These are phyloP conservation scores for Sminthurinus aureus DNA, from an alignment of 2,888 invertebrate genomes.

Conservation along the genomic window DNA sequence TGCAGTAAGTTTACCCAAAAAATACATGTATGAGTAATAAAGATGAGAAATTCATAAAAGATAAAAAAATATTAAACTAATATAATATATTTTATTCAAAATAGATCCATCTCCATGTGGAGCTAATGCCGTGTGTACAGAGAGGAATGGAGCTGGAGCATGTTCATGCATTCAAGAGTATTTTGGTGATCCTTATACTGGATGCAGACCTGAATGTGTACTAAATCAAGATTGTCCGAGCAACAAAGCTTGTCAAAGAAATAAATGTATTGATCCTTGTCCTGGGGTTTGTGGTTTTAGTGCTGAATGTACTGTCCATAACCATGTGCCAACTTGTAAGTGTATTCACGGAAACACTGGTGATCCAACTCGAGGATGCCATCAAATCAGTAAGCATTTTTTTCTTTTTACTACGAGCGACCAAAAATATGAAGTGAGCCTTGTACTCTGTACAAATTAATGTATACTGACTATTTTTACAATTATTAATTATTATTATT, in stretches of 20 bases:
- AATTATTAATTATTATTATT: constrained; percentile 8
- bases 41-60: too few species aligned
- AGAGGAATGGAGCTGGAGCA: constrained; percentile 54
- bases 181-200: constrained; percentile 54
- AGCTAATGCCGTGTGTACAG: constrained; percentile 78
- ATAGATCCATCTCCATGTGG: constrained; percentile 79
- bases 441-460: too few species aligned
- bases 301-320: constrained; percentile 69
- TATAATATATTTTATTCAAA: too few species aligned
- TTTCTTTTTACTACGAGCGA: not conserved
- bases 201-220: constrained; percentile 82
- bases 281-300: constrained; percentile 81
- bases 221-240: constrained; percentile 85
- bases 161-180: constrained; percentile 60
- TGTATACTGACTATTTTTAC: too few species aligned
- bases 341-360: constrained; percentile 71
- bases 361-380: constrained; percentile 70
- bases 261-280: constrained; percentile 85
- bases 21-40: too few species aligned
- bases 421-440: too few species aligned
- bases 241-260: constrained; percentile 80
- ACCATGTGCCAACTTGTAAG: constrained; percentile 73
- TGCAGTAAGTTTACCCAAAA: too few species aligned
- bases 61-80: too few species aligned
- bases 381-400: constrained; percentile 38